These are phyloP conservation scores for Camelus bactrianus DNA, from an alignment of 2,113 vertebrate species.

Conservation along the genomic window DNA sequence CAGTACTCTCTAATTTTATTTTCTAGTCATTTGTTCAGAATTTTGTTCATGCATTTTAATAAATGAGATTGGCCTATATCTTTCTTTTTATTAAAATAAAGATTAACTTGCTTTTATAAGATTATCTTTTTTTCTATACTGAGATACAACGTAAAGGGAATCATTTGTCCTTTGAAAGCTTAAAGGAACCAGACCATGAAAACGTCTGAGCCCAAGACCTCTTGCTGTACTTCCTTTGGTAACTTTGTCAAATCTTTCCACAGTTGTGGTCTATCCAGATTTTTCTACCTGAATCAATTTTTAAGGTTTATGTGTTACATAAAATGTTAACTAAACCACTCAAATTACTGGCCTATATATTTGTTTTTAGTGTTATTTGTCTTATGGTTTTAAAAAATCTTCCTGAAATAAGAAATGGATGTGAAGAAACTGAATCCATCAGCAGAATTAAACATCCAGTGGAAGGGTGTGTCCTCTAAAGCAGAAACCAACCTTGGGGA, in stretches of 20 bases:
- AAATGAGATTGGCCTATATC: background rate
- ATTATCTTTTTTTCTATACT: background rate
- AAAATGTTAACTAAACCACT: constrained; percentile 48
- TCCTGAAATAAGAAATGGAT: constrained; percentile 6
- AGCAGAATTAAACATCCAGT: background rate
- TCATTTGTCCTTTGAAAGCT: background rate
- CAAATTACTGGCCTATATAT: background rate
- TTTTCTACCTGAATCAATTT: constrained; percentile 1
- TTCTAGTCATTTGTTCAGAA: constrained; percentile 4
- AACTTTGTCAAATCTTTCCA: constrained; percentile 1
- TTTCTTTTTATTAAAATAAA: constrained; percentile 51
- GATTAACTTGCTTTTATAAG: background rate
- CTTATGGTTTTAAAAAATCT: background rate
- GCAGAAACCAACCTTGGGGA: background rate
- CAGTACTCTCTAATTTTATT: background rate
- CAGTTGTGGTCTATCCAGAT: background rate
- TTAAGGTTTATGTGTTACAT: background rate
- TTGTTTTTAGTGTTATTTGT: constrained; percentile 22
- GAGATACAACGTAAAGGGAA: constrained; percentile 3
- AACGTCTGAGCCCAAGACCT: background rate
- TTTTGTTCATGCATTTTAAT: constrained; percentile 2
- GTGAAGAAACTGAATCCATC: constrained; percentile 7
- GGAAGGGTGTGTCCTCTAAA: background rate
- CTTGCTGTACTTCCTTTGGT: background rate
- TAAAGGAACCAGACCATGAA: background rate